Base-by-base conservation (phyloP, 2,113 vertebrate genomes). In the Chunga burmeisteri region DNA sequence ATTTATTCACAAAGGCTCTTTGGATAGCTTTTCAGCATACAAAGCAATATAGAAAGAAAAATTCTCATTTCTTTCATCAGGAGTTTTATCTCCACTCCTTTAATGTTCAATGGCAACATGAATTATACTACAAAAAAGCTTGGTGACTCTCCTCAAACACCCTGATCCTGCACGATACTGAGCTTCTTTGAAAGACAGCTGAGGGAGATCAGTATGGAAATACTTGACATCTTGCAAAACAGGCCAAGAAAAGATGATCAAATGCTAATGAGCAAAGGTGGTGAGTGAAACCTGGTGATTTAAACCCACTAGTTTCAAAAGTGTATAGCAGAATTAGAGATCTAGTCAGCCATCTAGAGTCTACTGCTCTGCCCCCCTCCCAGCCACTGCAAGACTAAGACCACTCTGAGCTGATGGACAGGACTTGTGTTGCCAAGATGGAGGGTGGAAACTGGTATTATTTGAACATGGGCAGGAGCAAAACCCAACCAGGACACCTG, bases 1-100 rank as follows among this genome's bases (percentile, higher is more conserved):
- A 88, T 93, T 93, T 90, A 93, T 93, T 96, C 87, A 63, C 78
- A 82, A 90, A 91, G 81, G 34, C 32, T 88, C 62, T 96, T 95
- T 88, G 81, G 78, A 49, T 67, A 87, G 85, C 59, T 95, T 96
- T 96, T 90, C 74, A 88, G 81, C 78, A 82, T 88, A 91, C 27
- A 87, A 94, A 97, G 83, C 55, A 89, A 85, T 23, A 81, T 12
- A 82, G 62, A 70, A 89, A 66, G 74, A 87, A 95, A 89, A 93
- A 62, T 63, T 81, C 53, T 82, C 38, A 55, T 88, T 94, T 77
- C 87, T 97, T 95, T 96, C 91, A 94, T 93, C 91, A 83, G 62
- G n/a, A 86, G 79, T 94, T 97, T 97, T 67, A 94, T 95, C 71
- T 93, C 59, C 59, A 36, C 19, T 79, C 42, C 66, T 95, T 92